These are phyloP conservation scores for Eutrigla gurnardus DNA, from an alignment of 2,797 vertebrate species.

Conservation along the genomic window DNA sequence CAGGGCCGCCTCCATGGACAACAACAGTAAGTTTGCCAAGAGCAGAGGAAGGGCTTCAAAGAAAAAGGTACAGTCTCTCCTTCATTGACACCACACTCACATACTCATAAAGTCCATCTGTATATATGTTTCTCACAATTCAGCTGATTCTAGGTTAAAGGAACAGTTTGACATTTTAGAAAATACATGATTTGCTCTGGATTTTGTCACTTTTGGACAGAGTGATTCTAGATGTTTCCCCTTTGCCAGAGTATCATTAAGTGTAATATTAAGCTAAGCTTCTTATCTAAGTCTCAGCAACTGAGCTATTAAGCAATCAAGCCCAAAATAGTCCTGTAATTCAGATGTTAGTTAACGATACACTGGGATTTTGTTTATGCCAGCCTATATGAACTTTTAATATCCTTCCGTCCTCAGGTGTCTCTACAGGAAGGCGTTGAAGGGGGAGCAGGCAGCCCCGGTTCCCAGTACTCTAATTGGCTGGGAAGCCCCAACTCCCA, in stretches of 20 bases:
- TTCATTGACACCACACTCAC: not conserved
- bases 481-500: conserved; percentile 97
- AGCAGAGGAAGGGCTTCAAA: conserved; percentile 96
- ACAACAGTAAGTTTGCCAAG: conserved; percentile 97
- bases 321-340: not conserved
- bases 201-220: not conserved
- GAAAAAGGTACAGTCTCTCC: conserved; percentile 88
- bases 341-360: not conserved
- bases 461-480: conserved; percentile 95
- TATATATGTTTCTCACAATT: not conserved
- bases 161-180: not conserved
- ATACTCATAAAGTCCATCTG: not conserved
- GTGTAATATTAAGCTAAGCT: not conserved
- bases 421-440: conserved; percentile 90
- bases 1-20: conserved; percentile 97
- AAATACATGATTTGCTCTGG: not conserved
- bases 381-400: not conserved
- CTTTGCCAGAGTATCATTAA: not conserved
- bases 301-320: not conserved
- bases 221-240: no score
- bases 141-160: not conserved
- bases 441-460: conserved; percentile 88
- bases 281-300: not conserved
- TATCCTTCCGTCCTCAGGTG: conserved; percentile 64
- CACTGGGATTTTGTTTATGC: not conserved